Percentiles rank a stretch among this genome's conserved stretches.
Conservation (phyloP, 2,113 vertebrate species). For the Dipodomys merriami region DNA sequence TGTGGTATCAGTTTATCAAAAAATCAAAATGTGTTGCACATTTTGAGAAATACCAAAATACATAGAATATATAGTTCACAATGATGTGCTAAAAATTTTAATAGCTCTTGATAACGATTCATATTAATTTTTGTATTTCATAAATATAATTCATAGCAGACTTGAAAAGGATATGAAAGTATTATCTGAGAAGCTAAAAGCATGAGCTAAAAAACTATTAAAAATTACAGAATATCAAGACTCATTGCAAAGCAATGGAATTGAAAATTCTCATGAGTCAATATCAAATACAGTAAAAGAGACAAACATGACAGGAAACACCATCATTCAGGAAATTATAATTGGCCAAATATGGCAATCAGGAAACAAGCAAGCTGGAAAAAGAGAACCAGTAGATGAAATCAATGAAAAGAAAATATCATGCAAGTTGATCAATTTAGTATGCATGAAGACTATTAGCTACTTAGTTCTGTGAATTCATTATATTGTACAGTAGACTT, state of each 20-base stretch:
- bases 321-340: background rate
- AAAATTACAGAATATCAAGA: background rate
- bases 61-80: background rate
- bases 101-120: background rate
- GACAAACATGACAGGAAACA: background rate
- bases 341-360: background rate
- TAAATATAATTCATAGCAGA: background rate
- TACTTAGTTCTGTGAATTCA: background rate
- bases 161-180: background rate
- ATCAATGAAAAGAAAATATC: background rate
- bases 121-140: background rate
- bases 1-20: background rate
- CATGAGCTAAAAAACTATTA: background rate
- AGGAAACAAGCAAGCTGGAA: background rate
- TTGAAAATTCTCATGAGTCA: background rate
- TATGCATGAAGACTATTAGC: background rate
- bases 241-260: background rate
- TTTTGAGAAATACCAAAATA: background rate
- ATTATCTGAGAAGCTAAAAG: background rate
- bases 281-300: background rate
- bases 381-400: background rate
- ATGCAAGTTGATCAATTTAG: background rate
- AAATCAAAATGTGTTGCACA: background rate
- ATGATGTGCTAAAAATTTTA: background rate
- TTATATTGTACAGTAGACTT: background rate